Evolutionary conservation across 2,113 vertebrate species (phyloP).

Genomic region (Myanophis thanlyinensis): DNA sequence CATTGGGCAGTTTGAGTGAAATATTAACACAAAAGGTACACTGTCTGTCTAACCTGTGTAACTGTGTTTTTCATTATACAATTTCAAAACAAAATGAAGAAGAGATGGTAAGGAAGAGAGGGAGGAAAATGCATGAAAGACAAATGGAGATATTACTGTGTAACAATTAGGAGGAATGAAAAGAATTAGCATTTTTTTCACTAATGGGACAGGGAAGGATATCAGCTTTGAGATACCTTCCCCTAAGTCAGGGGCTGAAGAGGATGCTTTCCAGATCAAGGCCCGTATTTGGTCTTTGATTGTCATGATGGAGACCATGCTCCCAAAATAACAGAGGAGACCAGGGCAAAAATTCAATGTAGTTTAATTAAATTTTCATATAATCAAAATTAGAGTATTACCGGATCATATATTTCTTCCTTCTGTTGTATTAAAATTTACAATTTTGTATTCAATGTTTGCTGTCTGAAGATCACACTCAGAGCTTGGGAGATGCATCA

Average conservation of each 20-base stretch:
- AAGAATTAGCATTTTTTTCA: not conserved
- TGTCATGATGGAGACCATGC: not conserved
- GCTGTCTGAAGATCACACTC: not conserved
- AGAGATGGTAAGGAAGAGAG: not conserved
- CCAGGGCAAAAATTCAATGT: not conserved
- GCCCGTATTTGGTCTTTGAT: not conserved
- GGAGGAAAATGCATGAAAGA: not conserved
- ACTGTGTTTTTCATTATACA: not conserved
- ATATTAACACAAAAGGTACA: not conserved
- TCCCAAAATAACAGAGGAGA: not conserved
- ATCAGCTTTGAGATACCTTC: not conserved
- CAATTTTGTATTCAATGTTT: not conserved
- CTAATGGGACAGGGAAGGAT: not conserved
- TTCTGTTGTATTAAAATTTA: not conserved
- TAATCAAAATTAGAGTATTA: not conserved
- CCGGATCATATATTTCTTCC: not conserved
- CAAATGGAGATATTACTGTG: not conserved
- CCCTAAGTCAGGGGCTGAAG: not conserved
- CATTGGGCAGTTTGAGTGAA: constrained; percentile 1
- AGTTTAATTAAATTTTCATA: not conserved
- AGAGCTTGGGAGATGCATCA: not conserved
- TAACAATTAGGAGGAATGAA: not conserved
- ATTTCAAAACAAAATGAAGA: not conserved
- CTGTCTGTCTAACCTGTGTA: not conserved
- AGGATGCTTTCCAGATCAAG: not conserved